Conservation (phyloP, 2,113 vertebrate species). For the Amphilophus citrinellus region DNA sequence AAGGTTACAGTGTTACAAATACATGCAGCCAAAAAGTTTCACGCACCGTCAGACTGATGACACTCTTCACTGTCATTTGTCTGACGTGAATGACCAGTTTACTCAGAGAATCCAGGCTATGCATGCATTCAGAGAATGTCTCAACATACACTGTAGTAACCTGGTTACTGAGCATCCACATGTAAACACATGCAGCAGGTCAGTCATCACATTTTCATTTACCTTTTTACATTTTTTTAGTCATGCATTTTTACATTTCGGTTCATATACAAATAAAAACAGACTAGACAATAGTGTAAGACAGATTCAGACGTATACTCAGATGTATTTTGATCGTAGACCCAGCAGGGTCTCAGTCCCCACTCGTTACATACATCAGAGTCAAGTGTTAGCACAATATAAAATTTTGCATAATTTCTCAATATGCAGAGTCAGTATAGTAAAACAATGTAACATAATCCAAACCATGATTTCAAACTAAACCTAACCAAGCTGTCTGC, state of each 20-base stretch:
- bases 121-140: neutral
- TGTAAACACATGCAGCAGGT: neutral
- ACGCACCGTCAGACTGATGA: neutral
- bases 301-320: too few species aligned
- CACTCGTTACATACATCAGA: fast-evolving
- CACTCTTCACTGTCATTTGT: neutral
- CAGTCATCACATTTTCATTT: neutral
- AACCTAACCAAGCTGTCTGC: neutral
- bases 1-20: neutral
- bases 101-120: neutral
- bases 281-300: neutral
- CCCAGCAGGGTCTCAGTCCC: neutral
- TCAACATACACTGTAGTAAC: neutral
- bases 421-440: neutral
- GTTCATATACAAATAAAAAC: neutral
- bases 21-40: neutral
- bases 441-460: neutral
- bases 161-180: neutral
- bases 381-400: neutral
- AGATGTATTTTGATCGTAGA: too few species aligned
- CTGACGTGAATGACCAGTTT: neutral
- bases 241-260: neutral
- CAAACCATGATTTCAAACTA: neutral
- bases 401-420: neutral
- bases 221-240: neutral